A percentile compares a stretch with the other conserved stretches of the same genome.
These are phyloP conservation scores for Camelus dromedarius DNA, from an alignment of 2,113 vertebrate species.

Conservation along the genomic window DNA sequence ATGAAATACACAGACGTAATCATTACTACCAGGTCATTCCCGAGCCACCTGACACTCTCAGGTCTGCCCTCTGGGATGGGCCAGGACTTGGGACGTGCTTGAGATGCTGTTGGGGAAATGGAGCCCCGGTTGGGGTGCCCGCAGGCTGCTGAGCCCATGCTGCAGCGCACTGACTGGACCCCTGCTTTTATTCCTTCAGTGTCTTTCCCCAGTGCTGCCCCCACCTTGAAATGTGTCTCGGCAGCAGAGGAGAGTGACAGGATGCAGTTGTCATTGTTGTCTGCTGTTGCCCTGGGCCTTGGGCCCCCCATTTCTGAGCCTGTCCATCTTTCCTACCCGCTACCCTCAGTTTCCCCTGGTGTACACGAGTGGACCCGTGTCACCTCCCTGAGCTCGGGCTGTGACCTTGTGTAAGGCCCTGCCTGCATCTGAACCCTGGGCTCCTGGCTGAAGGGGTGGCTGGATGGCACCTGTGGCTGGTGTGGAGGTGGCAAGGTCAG, in stretches of 20 bases:
- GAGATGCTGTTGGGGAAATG: not conserved
- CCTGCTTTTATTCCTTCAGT: not conserved
- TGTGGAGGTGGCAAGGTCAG: not conserved
- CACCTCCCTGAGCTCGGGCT: not conserved
- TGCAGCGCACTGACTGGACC: not conserved
- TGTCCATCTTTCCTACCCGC: not conserved
- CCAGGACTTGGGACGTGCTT: too few relatives aligned
- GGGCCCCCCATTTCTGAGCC: not conserved
- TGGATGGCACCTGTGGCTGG: too few relatives aligned
- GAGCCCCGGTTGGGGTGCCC: fast-evolving
- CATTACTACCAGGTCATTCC: not conserved
- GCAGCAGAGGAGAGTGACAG: not conserved
- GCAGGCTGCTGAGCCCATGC: not conserved
- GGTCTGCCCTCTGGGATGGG: fast-evolving
- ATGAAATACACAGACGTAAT: not conserved
- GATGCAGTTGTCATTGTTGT: not conserved
- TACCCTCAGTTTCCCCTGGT: not conserved
- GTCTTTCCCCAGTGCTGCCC: not conserved
- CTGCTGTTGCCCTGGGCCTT: not conserved
- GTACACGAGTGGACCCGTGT: not conserved
- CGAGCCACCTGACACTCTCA: not conserved
- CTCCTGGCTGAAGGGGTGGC: not conserved
- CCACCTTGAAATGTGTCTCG: not conserved
- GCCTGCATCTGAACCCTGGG: not conserved
- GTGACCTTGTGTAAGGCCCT: not conserved